Percentiles rank a stretch among this genome's conserved stretches.
These are phyloP conservation scores for Anthonomus grandis DNA, from an alignment of 1,140 invertebrate genomes.

Conservation along the genomic window DNA sequence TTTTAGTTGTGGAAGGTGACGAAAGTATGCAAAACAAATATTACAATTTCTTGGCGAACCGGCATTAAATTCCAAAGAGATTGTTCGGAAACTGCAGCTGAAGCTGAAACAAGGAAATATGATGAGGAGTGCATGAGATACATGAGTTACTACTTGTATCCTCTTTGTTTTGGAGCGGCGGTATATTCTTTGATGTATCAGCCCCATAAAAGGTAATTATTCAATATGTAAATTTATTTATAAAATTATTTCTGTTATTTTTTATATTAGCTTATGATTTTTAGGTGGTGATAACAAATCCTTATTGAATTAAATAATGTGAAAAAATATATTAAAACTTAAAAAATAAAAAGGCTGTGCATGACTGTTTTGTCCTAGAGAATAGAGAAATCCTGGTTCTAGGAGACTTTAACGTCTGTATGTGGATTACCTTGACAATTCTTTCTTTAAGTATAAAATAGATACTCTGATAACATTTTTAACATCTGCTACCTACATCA, in stretches of 20 bases:
- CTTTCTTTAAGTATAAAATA: too few species aligned
- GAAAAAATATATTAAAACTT: too few species aligned
- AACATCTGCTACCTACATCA: too few species aligned
- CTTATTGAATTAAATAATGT: too few species aligned
- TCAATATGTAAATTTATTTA: conserved; percentile 5
- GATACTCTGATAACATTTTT: too few species aligned
- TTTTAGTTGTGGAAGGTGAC: conserved; percentile 89
- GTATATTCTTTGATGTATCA: conserved; percentile 90
- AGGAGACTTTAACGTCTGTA: too few species aligned
- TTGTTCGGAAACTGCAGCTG: conserved; percentile 57
- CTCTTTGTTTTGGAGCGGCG: conserved; percentile 80
- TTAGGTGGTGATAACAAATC: background rate
- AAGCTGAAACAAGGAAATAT: conserved; percentile 77
- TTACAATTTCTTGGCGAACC: conserved; percentile 53
- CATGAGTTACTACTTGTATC: conserved; percentile 88
- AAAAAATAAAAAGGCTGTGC: too few species aligned
- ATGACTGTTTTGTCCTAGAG: too few species aligned
- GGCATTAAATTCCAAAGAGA: conserved; percentile 46
- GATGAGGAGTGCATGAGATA: conserved; percentile 91
- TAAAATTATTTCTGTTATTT: conserved; percentile 1
- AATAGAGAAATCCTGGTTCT: too few species aligned
- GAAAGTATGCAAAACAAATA: conserved; percentile 79
- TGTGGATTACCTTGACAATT: too few species aligned
- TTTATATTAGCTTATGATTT: too few species aligned
- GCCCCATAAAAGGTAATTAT: conserved; percentile 77